Conservation (phyloP, 64 coral and sea anemone species). For the Pachyseris speciosa region DNA sequence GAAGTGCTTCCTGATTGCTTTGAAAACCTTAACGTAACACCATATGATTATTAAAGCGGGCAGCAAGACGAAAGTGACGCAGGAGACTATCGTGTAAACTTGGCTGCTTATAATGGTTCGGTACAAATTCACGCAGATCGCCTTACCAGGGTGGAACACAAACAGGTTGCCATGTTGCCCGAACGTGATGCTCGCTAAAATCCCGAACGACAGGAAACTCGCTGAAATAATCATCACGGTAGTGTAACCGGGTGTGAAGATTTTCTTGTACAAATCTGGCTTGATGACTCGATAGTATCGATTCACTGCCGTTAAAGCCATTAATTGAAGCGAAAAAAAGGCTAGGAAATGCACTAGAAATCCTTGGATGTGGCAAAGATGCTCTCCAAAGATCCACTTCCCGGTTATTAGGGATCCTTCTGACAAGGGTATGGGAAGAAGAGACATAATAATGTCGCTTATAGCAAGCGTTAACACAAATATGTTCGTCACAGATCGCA, state of each 20-base stretch:
- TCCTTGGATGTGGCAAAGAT: conserved; percentile 68
- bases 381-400: conserved; percentile 69
- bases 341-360: conserved; percentile 69
- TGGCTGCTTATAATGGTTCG: conserved; percentile 18
- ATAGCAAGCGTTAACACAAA: conserved; percentile 59
- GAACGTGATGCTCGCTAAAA: conserved; percentile 7
- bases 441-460: conserved; percentile 66
- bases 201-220: conserved; percentile 28
- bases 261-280: conserved; percentile 52
- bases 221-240: conserved; percentile 49
- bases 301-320: conserved; percentile 88
- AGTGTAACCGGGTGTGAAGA: conserved; percentile 69
- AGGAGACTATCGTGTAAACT: conserved; percentile 71
- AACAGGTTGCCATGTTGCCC: conserved; percentile 38
- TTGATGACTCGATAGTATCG: conserved; percentile 74
- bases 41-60: conserved; percentile 74
- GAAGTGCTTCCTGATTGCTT: conserved; percentile 57
- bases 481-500: conserved; percentile 72
- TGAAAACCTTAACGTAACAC: conserved; percentile 83
- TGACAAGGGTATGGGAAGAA: conserved; percentile 68
- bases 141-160: conserved; percentile 83
- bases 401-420: conserved; percentile 38
- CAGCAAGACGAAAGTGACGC: conserved; percentile 71
- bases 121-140: conserved; percentile 64
- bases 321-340: conserved; percentile 85